Percentiles rank a stretch among this genome's conserved stretches.
Evolutionary conservation across 1,140 invertebrate species (phyloP).

Genomic region (Melitaea cinxia): DNA sequence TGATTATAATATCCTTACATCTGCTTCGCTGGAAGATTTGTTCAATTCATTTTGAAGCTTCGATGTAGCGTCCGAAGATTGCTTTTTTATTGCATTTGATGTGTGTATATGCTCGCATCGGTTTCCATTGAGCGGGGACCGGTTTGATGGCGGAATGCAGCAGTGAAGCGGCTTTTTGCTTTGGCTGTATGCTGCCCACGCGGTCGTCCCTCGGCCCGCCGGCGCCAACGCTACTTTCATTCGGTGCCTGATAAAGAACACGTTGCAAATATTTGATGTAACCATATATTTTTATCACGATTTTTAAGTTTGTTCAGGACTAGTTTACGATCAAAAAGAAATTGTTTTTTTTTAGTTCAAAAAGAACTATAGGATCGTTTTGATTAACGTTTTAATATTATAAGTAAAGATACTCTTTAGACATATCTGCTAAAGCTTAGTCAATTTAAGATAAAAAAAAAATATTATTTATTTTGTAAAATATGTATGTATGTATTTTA

Average conservation of each 20-base stretch:
- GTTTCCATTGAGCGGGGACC: conserved; percentile 68
- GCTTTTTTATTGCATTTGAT: conserved; percentile 36
- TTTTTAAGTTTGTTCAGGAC: conserved; percentile 19
- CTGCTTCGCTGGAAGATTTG: conserved; percentile 31
- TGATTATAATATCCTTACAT: conserved; percentile 69
- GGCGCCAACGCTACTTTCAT: conserved; percentile 58
- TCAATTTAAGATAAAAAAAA: too few relatives aligned
- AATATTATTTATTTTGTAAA: too few relatives aligned
- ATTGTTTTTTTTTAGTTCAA: neutral
- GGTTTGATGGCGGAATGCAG: conserved; percentile 72
- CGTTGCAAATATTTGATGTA: conserved; percentile 67
- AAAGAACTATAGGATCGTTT: neutral
- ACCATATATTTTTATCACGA: conserved; percentile 46
- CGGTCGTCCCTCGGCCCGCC: conserved; percentile 53
- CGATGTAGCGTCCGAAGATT: conserved; percentile 30
- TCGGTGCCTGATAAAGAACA: conserved; percentile 61
- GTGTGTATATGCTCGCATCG: conserved; percentile 46
- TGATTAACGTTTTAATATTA: neutral
- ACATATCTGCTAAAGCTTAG: too few relatives aligned
- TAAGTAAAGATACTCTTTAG: too few relatives aligned
- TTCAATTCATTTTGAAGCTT: conserved; percentile 35
- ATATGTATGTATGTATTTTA: too few relatives aligned
- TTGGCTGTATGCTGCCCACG: conserved; percentile 63
- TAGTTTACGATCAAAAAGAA: conserved; percentile 1
- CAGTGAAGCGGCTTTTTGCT: conserved; percentile 66